Base-by-base conservation (phyloP, 35 echinoderm and acorn worm species). In the Heliocidaris tuberculata region DNA sequence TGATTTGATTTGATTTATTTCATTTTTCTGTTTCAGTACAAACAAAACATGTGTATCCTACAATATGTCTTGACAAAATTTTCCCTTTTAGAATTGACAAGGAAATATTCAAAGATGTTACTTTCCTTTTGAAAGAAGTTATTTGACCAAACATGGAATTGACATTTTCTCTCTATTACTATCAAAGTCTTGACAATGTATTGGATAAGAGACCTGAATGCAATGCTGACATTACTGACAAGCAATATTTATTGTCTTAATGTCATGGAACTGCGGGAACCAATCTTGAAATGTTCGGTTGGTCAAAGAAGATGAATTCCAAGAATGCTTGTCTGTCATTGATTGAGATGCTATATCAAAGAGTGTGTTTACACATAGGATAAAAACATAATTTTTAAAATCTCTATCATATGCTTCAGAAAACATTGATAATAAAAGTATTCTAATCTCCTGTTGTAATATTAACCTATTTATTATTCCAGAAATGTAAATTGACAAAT, bases 221-320 rank as follows among this genome's bases (percentile, higher is more conserved):
- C 27, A 78, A 13, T 78, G 21, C 19, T 5, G 65, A 78, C 21
- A 24, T 21, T 78, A 19, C 27, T 7, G 6, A 78, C 65, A 78
- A 78, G 24, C 24, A 7, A 78, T 78, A 78, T 78, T 78, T 78
- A 78, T 78, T 78, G 65, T 78, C 27, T 78, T 78, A 78, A 27
- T 78, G 65, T 78, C 65, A 78, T 78, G 65, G 65, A 78, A 78
- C 65, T 78, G 19, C 65, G 27, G 65, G 65, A 78, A 78, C 65
- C 65, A 78, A 78, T 78, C 65, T 78, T n/a, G 65, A 78, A 78
- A 78, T 78, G 65, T 78, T 78, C 65, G 7, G 65, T 24, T 78
- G 27, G 65, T 71, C 65, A 78, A 78, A 78, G 65, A 78, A 27
- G 65, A 78, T 78, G 65, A 78, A 78, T 78, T 78, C 65, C 65